Evolutionary conservation across 2,113 vertebrate genomes (phyloP), one percentile per base, ranked within the genome.

Genomic region (Macroglossus sobrinus): DNA sequence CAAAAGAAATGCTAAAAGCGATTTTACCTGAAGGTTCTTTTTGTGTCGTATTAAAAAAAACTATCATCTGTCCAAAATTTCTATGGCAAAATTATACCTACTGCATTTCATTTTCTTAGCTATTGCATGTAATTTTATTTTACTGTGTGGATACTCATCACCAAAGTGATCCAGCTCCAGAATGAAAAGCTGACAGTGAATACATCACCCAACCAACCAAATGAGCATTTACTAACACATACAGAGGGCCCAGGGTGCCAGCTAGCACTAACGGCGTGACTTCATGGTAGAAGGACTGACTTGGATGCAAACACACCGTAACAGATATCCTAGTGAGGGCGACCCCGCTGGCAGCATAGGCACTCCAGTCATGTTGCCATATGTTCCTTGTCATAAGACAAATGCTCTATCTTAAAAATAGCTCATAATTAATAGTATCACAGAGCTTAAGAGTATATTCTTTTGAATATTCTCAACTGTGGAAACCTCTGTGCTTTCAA

Each of bases 91-190:
- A 88, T 63, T 74, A 80, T 3, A 80, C 43, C 2, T 35, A 82
- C 24, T 59, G 21, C 45, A 86, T 75, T 91, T 92, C 47, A 66
- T 43, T 93, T 96, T 89, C 61, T 89, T 68, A 76, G 59, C 50
- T 75, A 57, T 63, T 74, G 57, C n/a, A n/a, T 10, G 63, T 72
- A 63, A 33, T 50, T 35, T 55, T 63, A 33, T 55, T 45, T 80
- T n/a, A 78, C 38, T 7, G 75, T 9, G 80, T 15, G 33, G 43
- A 85, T 69, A 89, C 22, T 71, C 9, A 94, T 16, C 78, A 69
- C 19, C 55, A 88, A 92, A 92, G 9, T 28, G 71, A 66, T 40
- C 19, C 19, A 24, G 75, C 30, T 69, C 43, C 18, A 75, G 87
- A 68, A 81, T 61, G 24, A 87, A 57, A 86, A 81, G 21, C 3